Evolutionary conservation across 1,140 invertebrate species (phyloP).

Genomic region (Cyclargus thomasi): DNA sequence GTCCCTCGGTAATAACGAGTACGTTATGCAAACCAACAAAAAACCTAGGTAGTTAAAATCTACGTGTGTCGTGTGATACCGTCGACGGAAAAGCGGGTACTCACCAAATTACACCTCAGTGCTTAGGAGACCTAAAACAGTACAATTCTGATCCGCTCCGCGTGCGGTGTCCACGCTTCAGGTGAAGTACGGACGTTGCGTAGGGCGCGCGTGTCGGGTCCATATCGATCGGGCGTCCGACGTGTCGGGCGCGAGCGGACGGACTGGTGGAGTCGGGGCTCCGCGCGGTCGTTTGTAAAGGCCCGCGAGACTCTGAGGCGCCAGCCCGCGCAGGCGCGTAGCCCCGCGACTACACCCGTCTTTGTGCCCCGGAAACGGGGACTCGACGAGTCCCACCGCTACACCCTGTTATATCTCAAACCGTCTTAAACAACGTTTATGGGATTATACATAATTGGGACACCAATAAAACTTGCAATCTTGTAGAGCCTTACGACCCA

Average conservation of each 20-base stretch:
- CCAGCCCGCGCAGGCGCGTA: conserved; percentile 52
- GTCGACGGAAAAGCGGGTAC: conserved; percentile 35
- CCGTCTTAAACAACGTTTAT: conserved; percentile 33
- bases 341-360: conserved; percentile 63
- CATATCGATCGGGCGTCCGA: conserved; percentile 38
- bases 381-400: conserved; percentile 66
- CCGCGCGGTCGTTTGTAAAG: conserved; percentile 59
- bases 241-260: conserved; percentile 38
- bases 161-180: not conserved
- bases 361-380: conserved; percentile 67
- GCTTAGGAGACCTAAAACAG: conserved; percentile 54
- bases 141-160: conserved; percentile 27
- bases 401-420: conserved; percentile 40
- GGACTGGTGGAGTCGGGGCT: conserved; percentile 54
- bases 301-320: conserved; percentile 64
- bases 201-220: conserved; percentile 35
- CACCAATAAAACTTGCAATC: conserved; percentile 19
- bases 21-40: conserved; percentile 16
- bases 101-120: conserved; percentile 44
- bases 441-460: conserved; percentile 29
- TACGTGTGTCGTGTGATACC: not conserved
- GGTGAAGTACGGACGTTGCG: not conserved
- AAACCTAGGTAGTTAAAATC: not conserved
- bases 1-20: conserved; percentile 28
- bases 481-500: not conserved